Conservation (phyloP, 2,888 invertebrate species). For the Lepidonotus clava region DNA sequence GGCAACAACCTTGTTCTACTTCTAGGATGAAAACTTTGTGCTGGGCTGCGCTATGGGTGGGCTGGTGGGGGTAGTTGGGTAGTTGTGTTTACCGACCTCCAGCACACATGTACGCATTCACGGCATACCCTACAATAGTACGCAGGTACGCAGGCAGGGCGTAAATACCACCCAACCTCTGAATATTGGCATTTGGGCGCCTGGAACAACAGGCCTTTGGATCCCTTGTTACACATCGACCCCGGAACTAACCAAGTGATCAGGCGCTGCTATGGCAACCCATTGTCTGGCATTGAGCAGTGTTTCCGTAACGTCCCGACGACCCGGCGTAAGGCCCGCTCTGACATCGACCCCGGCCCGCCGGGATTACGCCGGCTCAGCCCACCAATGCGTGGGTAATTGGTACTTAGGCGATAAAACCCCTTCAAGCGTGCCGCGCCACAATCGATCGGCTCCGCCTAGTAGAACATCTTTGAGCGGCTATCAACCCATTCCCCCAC, state of each 20-base stretch:
- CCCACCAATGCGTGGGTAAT: conserved; percentile 30
- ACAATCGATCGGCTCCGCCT: conserved; percentile 12
- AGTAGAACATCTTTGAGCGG: conserved; percentile 5
- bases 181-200: neutral
- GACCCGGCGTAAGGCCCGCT: neutral
- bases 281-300: conserved; percentile 15
- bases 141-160: too few relatives aligned
- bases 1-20: too few relatives aligned
- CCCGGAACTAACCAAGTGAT: conserved; percentile 17
- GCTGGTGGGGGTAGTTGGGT: too few relatives aligned
- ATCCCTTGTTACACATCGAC: neutral
- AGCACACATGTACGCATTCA: too few relatives aligned
- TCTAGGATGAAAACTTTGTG: too few relatives aligned
- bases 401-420: conserved; percentile 46
- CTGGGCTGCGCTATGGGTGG: too few relatives aligned
- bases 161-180: too few relatives aligned
- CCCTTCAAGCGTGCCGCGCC: neutral
- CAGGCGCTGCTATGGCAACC: conserved; percentile 5
- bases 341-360: conserved; percentile 2
- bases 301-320: neutral
- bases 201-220: neutral
- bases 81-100: too few relatives aligned
- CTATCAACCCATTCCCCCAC: neutral
- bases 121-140: too few relatives aligned
- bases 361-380: conserved; percentile 16